phyloP scores from a whole-genome alignment of 1,140 invertebrate genomes.

The Belonocnema kinseyi region DNA sequence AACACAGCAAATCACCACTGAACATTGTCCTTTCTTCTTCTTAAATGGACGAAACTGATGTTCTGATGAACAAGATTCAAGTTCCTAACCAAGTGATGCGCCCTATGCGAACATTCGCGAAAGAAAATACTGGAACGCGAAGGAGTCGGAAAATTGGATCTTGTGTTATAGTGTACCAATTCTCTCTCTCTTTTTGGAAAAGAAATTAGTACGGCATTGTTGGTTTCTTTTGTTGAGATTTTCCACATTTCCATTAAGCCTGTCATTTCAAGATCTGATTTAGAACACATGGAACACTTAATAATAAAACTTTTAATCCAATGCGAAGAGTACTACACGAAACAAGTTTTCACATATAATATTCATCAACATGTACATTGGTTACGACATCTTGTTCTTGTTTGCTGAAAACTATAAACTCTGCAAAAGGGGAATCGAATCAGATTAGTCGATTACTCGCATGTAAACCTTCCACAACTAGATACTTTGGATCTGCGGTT shows the following conservation, averaged over 20 bases:
- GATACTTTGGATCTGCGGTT: background rate
- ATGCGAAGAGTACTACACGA: background rate
- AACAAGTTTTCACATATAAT: constrained; percentile 22
- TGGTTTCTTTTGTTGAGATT: background rate
- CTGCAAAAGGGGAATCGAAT: constrained; percentile 25
- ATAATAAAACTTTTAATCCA: background rate
- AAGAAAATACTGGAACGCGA: too few relatives aligned
- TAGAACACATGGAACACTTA: background rate
- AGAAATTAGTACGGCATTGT: background rate
- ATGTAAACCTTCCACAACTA: background rate
- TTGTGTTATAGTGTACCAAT: too few relatives aligned
- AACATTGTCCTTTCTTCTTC: too few relatives aligned
- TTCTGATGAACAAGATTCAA: too few relatives aligned
- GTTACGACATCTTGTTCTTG: too few relatives aligned
- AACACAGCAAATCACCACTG: too few relatives aligned
- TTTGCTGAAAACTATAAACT: constrained; percentile 15
- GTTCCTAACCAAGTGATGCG: too few relatives aligned
- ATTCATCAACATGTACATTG: too few relatives aligned
- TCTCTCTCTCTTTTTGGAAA: too few relatives aligned
- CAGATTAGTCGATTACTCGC: background rate
- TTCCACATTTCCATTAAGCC: background rate
- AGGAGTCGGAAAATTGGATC: too few relatives aligned
- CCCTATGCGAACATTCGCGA: too few relatives aligned
- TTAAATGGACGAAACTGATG: too few relatives aligned
- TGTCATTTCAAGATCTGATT: background rate